These are phyloP conservation scores for Corydoras sp. DNA, from an alignment of 2,113 vertebrate genomes.

Conservation along the genomic window DNA sequence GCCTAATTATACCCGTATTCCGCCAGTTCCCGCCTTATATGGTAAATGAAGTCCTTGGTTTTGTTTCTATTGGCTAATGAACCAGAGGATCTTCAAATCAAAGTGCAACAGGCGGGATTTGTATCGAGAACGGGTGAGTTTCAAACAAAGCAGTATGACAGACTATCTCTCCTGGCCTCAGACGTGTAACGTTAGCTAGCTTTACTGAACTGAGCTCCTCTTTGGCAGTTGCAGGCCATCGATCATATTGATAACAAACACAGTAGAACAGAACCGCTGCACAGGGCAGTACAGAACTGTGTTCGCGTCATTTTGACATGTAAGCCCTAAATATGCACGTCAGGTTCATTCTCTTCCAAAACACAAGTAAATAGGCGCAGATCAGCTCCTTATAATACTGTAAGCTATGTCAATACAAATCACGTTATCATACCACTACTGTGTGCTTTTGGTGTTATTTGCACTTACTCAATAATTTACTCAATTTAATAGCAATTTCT, in stretches of 20 bases:
- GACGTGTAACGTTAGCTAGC: neutral
- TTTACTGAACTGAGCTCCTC: neutral
- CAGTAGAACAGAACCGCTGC: neutral
- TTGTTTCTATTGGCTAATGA: neutral
- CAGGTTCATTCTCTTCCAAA: no score
- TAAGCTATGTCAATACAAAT: no score
- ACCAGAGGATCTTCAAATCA: neutral
- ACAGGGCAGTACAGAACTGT: neutral
- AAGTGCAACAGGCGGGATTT: neutral
- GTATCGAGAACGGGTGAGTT: neutral
- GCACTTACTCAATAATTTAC: no score
- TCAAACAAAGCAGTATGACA: neutral
- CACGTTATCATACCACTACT: no score
- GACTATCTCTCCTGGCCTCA: neutral
- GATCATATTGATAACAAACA: neutral
- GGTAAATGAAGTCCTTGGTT: neutral
- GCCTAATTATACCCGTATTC: neutral
- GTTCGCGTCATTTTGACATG: no score
- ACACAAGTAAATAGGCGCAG: no score
- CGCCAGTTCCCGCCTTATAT: neutral
- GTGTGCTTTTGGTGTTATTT: no score
- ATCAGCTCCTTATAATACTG: no score
- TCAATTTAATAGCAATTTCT: no score
- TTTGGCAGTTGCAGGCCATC: constrained; percentile 10
- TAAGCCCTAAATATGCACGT: no score